Percentiles rank a stretch among this genome's conserved stretches.
Evolutionary conservation across 2,888 invertebrate genomes (phyloP).

Genomic region (Hyposoter dolosus): DNA sequence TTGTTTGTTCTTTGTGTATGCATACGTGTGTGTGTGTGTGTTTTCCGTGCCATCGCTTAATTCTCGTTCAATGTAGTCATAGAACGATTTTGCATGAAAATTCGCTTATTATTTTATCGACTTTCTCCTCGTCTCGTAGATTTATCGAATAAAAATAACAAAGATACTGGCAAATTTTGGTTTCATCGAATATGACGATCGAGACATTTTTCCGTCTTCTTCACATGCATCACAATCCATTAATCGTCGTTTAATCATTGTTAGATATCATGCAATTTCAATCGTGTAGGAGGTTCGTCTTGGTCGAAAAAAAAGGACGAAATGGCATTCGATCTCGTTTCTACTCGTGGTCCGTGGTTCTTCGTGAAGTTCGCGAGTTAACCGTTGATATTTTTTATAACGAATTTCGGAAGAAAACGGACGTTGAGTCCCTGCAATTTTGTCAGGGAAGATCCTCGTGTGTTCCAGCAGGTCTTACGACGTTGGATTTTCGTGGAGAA

Average conservation of each 20-base stretch:
- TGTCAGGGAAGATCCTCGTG: conserved; percentile 15
- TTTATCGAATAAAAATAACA: conserved; percentile 45
- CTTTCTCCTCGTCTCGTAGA: background rate
- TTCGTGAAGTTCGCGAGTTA: conserved; percentile 65
- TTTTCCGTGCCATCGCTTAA: conserved; percentile 64
- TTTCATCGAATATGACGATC: conserved; percentile 3
- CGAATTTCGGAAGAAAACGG: background rate
- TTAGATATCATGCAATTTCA: conserved; percentile 84
- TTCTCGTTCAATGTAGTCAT: conserved; percentile 23
- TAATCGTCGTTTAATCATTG: conserved; percentile 81
- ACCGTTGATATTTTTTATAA: background rate
- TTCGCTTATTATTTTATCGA: conserved; percentile 8
- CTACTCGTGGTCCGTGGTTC: conserved; percentile 9
- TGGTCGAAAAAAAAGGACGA: background rate
- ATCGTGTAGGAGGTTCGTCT: conserved; percentile 82
- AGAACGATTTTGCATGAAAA: background rate
- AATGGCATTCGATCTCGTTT: conserved; percentile 10
- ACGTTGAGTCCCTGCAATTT: background rate
- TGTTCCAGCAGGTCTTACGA: conserved; percentile 70
- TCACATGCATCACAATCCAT: conserved; percentile 53
- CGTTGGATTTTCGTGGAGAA: conserved; percentile 80
- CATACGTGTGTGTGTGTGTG: conserved; percentile 72
- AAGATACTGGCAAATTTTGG: conserved; percentile 7
- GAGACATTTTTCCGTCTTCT: background rate
- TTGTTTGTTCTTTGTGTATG: conserved; percentile 62